phyloP scores from a whole-genome alignment of 2,113 vertebrate genomes.

The Lagopus leucura region DNA sequence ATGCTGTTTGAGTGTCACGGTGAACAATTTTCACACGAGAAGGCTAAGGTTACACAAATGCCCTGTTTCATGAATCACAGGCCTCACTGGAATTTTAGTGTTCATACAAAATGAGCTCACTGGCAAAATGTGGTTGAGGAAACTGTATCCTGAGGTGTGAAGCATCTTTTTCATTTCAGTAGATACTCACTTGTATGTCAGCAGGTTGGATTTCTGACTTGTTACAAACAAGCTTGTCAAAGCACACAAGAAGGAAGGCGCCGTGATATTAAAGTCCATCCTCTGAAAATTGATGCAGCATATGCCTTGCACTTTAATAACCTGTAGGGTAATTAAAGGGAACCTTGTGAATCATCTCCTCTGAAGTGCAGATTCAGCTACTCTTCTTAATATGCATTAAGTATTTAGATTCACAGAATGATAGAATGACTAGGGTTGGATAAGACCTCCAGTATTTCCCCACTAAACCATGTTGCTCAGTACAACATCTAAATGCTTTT shows the following conservation, averaged over 20 bases:
- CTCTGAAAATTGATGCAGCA: background rate
- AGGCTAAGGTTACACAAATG: background rate
- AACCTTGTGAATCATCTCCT: background rate
- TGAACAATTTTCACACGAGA: background rate
- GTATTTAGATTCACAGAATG: background rate
- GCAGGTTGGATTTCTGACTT: background rate
- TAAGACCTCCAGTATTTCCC: too few relatives aligned
- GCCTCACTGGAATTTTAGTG: too few relatives aligned
- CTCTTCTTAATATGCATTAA: background rate
- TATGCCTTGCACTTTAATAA: background rate
- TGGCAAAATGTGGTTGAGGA: background rate
- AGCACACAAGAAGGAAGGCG: background rate
- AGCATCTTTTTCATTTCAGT: background rate
- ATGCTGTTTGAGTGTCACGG: background rate
- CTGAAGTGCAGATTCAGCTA: background rate
- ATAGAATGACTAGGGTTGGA: too few relatives aligned
- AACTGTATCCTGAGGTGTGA: background rate
- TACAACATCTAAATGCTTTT: too few relatives aligned
- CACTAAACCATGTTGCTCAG: too few relatives aligned
- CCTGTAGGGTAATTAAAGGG: background rate
- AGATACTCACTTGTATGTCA: background rate
- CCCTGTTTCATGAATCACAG: background rate
- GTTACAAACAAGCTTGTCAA: background rate
- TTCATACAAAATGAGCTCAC: background rate
- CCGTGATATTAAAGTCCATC: background rate